A percentile compares a stretch with the other conserved stretches of the same genome.
Conservation (phyloP, 2,888 invertebrate species). For the Masnerella sp. region DNA sequence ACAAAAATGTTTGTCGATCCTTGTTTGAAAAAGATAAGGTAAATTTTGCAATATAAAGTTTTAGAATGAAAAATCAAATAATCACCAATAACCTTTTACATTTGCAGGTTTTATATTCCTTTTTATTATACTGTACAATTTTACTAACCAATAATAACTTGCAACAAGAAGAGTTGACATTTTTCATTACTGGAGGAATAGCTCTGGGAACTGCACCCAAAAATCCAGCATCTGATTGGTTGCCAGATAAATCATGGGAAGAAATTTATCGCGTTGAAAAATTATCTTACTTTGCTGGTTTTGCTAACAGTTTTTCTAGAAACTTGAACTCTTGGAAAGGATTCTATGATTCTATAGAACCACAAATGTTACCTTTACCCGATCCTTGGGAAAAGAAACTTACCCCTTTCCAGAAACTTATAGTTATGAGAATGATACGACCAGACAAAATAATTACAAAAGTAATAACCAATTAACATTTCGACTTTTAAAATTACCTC, state of each 20-base stretch:
- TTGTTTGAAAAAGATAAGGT: conserved; percentile 91
- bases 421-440: conserved; percentile 84
- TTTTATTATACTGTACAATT: conserved; percentile 87
- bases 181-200: conserved; percentile 88
- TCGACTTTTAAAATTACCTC: neutral
- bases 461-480: conserved; percentile 51
- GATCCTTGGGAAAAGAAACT: conserved; percentile 82
- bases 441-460: conserved; percentile 85
- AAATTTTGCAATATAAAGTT: neutral
- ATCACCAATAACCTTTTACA: too few species aligned
- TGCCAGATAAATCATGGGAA: conserved; percentile 87
- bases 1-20: conserved; percentile 89
- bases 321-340: conserved; percentile 80
- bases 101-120: conserved; percentile 79
- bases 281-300: conserved; percentile 79
- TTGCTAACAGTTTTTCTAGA: conserved; percentile 80
- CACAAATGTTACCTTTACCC: conserved; percentile 82
- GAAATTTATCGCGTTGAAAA: conserved; percentile 85
- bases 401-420: conserved; percentile 84
- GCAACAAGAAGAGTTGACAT: conserved; percentile 81
- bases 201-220: conserved; percentile 82
- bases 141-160: conserved; percentile 81
- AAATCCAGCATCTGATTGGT: conserved; percentile 85
- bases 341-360: conserved; percentile 84
- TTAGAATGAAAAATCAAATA: neutral